phyloP scores from a whole-genome alignment of 2,797 vertebrate species.

The Pangasius djambal region DNA sequence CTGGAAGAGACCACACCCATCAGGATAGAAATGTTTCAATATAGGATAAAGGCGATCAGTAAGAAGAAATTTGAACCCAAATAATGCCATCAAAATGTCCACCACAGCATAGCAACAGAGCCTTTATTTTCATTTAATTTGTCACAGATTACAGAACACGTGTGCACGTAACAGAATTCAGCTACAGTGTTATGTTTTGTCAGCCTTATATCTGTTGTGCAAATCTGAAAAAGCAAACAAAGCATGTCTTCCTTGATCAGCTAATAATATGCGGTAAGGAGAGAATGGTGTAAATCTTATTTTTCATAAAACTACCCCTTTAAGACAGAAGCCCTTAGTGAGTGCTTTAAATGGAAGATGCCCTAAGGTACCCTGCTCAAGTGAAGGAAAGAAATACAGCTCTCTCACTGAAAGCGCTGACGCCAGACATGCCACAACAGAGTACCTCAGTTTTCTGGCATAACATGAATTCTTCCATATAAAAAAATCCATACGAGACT shows the following conservation, averaged over 20 bases:
- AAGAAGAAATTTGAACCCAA: neutral
- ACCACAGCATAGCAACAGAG: neutral
- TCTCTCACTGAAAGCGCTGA: constrained; percentile 41
- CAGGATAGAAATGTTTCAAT: neutral
- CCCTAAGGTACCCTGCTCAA: constrained; percentile 38
- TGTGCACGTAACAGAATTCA: neutral
- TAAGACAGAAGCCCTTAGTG: neutral
- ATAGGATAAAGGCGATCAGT: neutral
- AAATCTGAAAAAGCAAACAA: neutral
- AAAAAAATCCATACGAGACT: constrained; percentile 52
- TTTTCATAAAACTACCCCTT: neutral
- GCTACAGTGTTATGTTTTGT: neutral
- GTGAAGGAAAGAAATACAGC: constrained; percentile 45
- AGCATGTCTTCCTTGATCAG: neutral
- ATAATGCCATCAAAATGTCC: neutral
- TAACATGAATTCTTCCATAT: constrained; percentile 51
- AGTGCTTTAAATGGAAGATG: constrained; percentile 18
- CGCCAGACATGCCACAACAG: constrained; percentile 49
- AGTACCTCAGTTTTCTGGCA: constrained; percentile 49
- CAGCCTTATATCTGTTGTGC: neutral
- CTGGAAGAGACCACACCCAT: neutral
- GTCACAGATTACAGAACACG: neutral
- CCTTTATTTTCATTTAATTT: neutral
- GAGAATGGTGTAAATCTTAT: neutral
- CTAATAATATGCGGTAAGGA: neutral